Evolutionary conservation across 2,888 invertebrate genomes (phyloP).

Genomic region (Andrena marginata): DNA sequence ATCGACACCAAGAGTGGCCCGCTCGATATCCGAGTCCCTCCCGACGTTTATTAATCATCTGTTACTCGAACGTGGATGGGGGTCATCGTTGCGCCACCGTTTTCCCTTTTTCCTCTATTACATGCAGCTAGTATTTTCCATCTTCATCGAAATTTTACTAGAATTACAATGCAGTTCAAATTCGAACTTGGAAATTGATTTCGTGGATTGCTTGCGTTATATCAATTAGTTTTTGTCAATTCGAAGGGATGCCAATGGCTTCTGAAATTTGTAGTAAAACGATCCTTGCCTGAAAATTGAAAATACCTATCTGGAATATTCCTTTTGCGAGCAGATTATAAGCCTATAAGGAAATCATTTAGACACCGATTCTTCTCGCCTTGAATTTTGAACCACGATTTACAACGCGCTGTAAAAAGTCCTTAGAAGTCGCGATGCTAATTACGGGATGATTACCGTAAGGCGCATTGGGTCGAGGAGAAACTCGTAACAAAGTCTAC

Average conservation of each 20-base stretch:
- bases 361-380: background rate
- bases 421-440: conserved; percentile 14
- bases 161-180: background rate
- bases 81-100: background rate
- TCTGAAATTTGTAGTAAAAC: background rate
- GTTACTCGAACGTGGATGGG: conserved; percentile 24
- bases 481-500: conserved; percentile 24
- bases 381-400: conserved; percentile 16
- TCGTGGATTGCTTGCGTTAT: no score
- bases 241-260: background rate
- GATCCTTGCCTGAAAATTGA: no score
- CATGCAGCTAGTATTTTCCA: background rate
- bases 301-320: background rate
- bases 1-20: conserved; percentile 56
- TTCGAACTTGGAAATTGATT: no score
- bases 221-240: no score
- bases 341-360: background rate
- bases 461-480: conserved; percentile 27
- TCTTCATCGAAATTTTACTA: background rate
- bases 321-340: background rate
- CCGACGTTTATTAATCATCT: conserved; percentile 64
- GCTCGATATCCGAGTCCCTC: conserved; percentile 44
- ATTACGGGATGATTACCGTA: conserved; percentile 39
- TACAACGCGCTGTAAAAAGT: conserved; percentile 1
- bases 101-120: background rate